A percentile compares a stretch with the other conserved stretches of the same genome.
Evolutionary conservation across 2,113 vertebrate genomes (phyloP).

Genomic region (Holacanthus passer): DNA sequence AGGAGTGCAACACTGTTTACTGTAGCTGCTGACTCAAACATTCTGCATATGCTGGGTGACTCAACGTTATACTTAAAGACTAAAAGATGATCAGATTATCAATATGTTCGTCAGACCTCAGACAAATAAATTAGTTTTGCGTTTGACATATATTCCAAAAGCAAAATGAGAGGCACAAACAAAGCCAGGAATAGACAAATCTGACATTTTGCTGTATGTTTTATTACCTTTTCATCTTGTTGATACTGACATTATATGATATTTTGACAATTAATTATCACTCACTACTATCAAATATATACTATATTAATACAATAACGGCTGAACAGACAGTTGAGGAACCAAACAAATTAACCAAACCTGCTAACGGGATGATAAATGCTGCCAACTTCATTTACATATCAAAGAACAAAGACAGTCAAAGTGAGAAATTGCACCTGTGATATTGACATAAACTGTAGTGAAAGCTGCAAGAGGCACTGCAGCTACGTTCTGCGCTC

Average conservation of each 20-base stretch:
- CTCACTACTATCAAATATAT: neutral
- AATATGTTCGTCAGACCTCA: neutral
- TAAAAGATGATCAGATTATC: neutral
- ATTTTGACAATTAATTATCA: neutral
- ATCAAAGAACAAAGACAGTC: neutral
- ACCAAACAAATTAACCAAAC: neutral
- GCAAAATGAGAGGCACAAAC: neutral
- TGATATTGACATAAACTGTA: conserved; percentile 88
- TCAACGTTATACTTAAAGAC: neutral
- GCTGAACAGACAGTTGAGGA: neutral
- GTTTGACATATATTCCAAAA: neutral
- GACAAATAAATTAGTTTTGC: neutral
- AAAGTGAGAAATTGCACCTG: conserved; percentile 80
- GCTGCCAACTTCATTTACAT: neutral
- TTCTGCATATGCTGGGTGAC: neutral
- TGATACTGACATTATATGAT: neutral
- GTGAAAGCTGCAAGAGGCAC: conserved; percentile 90
- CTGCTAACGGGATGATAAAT: neutral
- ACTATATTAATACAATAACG: neutral
- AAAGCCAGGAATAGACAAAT: no score
- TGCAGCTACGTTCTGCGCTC: conserved; percentile 90
- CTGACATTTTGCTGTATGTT: neutral
- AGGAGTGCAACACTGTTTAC: neutral
- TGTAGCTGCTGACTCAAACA: neutral
- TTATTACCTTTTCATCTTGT: neutral